Evolutionary conservation across 2,888 invertebrate genomes (phyloP), one percentile per base, ranked within the genome.

Genomic region (Chrysodeixis includens): DNA sequence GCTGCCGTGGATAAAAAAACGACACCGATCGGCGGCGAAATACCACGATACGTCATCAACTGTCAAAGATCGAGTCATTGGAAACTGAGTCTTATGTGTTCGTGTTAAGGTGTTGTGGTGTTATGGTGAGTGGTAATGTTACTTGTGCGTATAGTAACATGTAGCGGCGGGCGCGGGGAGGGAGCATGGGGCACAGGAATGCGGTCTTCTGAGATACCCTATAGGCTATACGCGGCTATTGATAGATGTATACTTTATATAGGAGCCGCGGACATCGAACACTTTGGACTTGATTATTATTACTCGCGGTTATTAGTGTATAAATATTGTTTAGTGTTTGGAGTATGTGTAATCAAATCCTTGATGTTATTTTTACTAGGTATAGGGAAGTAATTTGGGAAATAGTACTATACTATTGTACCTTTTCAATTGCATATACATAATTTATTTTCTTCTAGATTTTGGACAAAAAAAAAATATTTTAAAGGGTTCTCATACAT

Each of bases 131-230:
- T 63, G 62, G 57, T 71, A 66, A 60, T 71, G 64, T 74, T 82
- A 73, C 77, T 67, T 81, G 78, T 84, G 83, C 82, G 73, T 84
- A 81, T 78, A 82, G 83, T 84, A 86, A 88, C 88, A 89, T 87
- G 88, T 88, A 82, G 83, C 76, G 79, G 67, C 79, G 84, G 85
- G 84, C 78, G 83, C 81, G 82, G 76, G 83, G 87, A 81, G 83
- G 79, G 85, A 81, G 86, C 84, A 85, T 81, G 83, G 83, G 89
- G 87, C 86, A 83, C 73, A 87, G 93, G 94, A 94, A 94, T 94
- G 94, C 89, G 93, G 94, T 94, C 91, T 87, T 87, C 89, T 88
- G 91, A 90, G 90, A 91, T 92, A 93, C 91, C 91, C 92, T 91
- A 88, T 91, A 87, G 89, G 88, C 90, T 92, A 89, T 89, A 90